These are phyloP conservation scores for Rhinogobius similis DNA, from an alignment of 2,113 vertebrate genomes.

Conservation along the genomic window DNA sequence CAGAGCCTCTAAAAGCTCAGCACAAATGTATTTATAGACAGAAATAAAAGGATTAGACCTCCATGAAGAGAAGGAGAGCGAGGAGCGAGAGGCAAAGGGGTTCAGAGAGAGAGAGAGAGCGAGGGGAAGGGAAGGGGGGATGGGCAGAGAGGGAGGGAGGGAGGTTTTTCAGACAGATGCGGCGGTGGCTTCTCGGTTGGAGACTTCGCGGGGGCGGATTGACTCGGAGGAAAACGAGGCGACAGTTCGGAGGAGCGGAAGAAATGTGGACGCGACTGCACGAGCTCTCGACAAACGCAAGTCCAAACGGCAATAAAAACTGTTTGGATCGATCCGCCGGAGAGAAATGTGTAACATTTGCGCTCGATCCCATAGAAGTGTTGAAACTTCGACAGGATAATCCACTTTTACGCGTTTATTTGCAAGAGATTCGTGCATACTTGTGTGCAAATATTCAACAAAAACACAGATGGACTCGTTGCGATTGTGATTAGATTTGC, in stretches of 20 bases:
- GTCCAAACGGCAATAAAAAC: background rate
- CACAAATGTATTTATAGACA: slow-evolving; percentile 75
- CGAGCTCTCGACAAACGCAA: background rate
- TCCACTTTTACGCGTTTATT: no score
- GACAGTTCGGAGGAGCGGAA: background rate
- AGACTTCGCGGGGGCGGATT: background rate
- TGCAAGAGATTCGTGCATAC: no score
- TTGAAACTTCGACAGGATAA: no score
- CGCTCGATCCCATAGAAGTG: no score
- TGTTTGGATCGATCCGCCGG: no score
- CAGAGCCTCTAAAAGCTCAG: slow-evolving; percentile 65
- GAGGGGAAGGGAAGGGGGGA: background rate
- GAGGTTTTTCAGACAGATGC: slow-evolving; percentile 51
- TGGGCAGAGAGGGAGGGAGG: background rate
- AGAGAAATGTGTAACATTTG: slow-evolving; percentile 41
- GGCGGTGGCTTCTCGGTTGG: slow-evolving; percentile 38
- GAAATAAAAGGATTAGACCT: slow-evolving; percentile 75
- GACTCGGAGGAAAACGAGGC: background rate
- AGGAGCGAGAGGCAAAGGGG: background rate
- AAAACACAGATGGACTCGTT: no score
- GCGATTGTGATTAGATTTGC: no score
- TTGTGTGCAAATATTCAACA: no score
- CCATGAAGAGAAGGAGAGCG: slow-evolving; percentile 53
- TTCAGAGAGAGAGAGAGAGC: slow-evolving; percentile 8
- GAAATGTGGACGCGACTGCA: background rate